A percentile compares a stretch with the other conserved stretches of the same genome.
These are phyloP conservation scores for Cinclus cinclus DNA, from an alignment of 2,113 vertebrate genomes.

Conservation along the genomic window DNA sequence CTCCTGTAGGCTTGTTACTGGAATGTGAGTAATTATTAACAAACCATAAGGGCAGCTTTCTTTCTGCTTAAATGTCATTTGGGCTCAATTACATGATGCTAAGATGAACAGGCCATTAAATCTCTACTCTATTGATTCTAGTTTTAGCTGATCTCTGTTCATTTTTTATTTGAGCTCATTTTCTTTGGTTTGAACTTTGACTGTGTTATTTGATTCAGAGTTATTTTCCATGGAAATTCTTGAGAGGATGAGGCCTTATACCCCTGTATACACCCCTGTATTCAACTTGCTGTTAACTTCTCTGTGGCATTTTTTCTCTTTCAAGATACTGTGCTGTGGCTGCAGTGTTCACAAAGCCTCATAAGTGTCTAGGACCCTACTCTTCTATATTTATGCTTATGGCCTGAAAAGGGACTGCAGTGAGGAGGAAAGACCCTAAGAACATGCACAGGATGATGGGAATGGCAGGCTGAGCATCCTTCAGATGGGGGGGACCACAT, in stretches of 20 bases:
- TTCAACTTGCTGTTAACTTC: background rate
- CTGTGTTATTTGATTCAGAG: background rate
- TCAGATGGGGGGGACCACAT: fast-evolving
- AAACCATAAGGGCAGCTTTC: constrained; percentile 5
- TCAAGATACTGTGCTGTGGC: background rate
- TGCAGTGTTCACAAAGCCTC: background rate
- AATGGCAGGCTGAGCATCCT: background rate
- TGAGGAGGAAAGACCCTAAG: background rate
- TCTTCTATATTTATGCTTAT: background rate
- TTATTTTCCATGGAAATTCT: background rate
- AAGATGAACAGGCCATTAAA: constrained; percentile 36
- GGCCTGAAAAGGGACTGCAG: background rate
- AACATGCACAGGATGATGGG: background rate
- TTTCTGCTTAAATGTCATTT: constrained; percentile 29
- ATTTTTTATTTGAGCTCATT: constrained; percentile 19
- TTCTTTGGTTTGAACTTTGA: constrained; percentile 20
- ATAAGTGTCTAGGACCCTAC: background rate
- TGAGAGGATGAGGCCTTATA: background rate
- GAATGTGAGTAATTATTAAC: constrained; percentile 55
- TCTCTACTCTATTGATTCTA: background rate
- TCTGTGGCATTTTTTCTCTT: background rate
- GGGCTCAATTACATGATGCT: constrained; percentile 32
- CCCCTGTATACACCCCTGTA: background rate
- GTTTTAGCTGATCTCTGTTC: constrained; percentile 40
- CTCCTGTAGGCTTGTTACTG: background rate